Evolutionary conservation across 2,113 vertebrate genomes (phyloP).

Genomic region (Pterocles gutturalis): DNA sequence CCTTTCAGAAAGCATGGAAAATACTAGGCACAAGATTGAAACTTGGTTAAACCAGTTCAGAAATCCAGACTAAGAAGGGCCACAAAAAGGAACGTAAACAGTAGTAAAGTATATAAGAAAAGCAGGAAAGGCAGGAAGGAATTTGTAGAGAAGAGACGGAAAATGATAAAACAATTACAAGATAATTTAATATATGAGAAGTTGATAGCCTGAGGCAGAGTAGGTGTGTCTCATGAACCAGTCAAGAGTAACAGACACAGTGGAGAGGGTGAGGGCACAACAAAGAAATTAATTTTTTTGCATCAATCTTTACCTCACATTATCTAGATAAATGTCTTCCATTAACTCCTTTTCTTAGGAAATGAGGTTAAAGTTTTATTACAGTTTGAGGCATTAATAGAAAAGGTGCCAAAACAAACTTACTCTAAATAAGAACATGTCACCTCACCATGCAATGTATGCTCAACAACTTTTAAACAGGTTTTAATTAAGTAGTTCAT

Average conservation of each 20-base stretch:
- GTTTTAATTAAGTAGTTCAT: not conserved
- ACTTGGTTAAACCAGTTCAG: not conserved
- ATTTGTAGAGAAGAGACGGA: not conserved
- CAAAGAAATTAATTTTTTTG: not conserved
- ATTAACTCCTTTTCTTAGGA: not conserved
- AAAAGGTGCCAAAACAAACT: not conserved
- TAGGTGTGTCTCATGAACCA: not conserved
- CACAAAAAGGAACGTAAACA: not conserved
- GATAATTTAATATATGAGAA: not conserved
- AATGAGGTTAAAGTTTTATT: not conserved
- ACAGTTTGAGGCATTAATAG: not conserved
- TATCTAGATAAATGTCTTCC: not conserved
- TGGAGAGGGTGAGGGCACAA: not conserved
- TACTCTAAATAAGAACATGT: not conserved
- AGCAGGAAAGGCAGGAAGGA: not conserved
- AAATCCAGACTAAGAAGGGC: not conserved
- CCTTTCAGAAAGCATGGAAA: not conserved
- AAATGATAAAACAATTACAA: not conserved
- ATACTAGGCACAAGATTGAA: not conserved
- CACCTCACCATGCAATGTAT: not conserved
- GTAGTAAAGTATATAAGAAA: not conserved
- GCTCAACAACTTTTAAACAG: not conserved
- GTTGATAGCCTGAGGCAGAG: not conserved
- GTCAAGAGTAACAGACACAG: not conserved
- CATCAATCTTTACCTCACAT: not conserved